Evolutionary conservation across 2,888 invertebrate genomes (phyloP).

Genomic region (Acanthosoma haemorrhoidale): DNA sequence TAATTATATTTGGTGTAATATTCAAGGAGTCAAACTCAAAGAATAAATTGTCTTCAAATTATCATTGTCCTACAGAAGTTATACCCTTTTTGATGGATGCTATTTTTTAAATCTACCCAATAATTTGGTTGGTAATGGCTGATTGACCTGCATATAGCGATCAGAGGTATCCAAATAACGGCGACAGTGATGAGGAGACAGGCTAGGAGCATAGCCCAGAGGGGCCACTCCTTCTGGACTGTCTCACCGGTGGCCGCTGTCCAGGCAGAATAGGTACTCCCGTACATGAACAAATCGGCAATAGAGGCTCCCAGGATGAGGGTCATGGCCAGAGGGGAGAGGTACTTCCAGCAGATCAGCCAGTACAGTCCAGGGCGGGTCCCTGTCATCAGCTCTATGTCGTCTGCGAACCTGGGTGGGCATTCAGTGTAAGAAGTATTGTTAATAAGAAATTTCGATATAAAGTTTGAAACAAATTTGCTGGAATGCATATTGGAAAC

Average conservation of each 20-base stretch:
- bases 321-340: conserved; percentile 84
- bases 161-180: conserved; percentile 79
- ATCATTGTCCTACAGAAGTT: no score
- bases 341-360: conserved; percentile 91
- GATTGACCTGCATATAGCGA: conserved; percentile 80
- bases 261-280: conserved; percentile 84
- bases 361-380: conserved; percentile 81
- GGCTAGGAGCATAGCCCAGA: conserved; percentile 75
- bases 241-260: conserved; percentile 65
- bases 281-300: conserved; percentile 69
- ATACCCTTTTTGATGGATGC: no score
- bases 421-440: conserved; percentile 10
- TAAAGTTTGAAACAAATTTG: no score
- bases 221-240: conserved; percentile 75
- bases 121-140: no score
- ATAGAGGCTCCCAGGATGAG: conserved; percentile 79
- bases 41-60: no score
- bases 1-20: no score
- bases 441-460: no score
- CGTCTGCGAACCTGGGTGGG: conserved; percentile 85
- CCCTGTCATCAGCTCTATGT: conserved; percentile 93
- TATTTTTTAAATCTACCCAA: no score
- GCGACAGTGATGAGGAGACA: conserved; percentile 69
- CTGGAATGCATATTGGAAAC: no score
- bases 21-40: no score